Percentiles rank a stretch among this genome's conserved stretches.
Evolutionary conservation across 2,797 vertebrate genomes (phyloP).

Genomic region (Gallinago solitaria): DNA sequence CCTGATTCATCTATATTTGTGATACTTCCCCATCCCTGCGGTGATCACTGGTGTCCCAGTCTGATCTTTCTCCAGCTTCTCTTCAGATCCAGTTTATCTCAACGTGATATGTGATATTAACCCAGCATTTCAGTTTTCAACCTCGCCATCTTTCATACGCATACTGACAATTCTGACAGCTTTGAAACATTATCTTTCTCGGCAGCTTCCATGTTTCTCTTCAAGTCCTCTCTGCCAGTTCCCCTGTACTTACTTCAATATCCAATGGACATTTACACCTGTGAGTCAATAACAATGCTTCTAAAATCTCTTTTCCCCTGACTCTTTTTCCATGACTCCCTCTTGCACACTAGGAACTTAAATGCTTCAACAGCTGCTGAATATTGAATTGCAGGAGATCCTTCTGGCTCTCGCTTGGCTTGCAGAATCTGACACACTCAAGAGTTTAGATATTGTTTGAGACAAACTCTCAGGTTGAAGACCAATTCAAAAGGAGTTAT

Average conservation of each 20-base stretch:
- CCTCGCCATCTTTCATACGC: neutral
- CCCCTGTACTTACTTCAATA: neutral
- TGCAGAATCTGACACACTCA: neutral
- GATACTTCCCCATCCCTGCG: neutral
- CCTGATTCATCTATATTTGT: neutral
- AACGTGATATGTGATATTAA: neutral
- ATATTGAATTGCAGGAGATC: slow-evolving; percentile 25
- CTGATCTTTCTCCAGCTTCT: neutral
- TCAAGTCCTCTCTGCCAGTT: neutral
- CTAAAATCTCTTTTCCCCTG: neutral
- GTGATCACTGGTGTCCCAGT: neutral
- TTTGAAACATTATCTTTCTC: neutral
- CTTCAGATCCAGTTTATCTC: neutral
- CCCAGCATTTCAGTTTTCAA: neutral
- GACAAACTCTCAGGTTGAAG: neutral
- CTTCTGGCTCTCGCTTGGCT: neutral
- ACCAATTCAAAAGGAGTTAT: neutral
- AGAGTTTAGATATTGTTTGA: neutral
- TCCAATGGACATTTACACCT: neutral
- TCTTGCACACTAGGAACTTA: neutral
- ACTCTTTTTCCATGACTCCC: neutral
- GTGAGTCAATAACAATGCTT: neutral
- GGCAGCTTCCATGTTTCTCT: neutral
- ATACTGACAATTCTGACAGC: neutral
- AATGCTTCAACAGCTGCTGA: slow-evolving; percentile 36